Evolutionary conservation across 1,140 invertebrate genomes (phyloP), one percentile per base, ranked within the genome.

Genomic region (Drosophila repletoides): DNA sequence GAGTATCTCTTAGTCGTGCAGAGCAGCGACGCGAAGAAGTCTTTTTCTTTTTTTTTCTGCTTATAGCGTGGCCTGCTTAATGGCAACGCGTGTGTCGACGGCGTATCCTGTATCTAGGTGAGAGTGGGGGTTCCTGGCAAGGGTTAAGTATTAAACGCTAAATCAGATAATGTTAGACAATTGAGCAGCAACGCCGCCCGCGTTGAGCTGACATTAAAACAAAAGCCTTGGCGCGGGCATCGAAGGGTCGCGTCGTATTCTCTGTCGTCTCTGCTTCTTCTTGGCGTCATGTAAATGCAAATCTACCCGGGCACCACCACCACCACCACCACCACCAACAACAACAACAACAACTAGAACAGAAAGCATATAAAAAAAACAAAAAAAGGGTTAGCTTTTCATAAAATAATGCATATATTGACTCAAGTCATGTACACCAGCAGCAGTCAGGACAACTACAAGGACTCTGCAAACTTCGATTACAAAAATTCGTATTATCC

Each of bases 151-250:
- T 86, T 86, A 86, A 86, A 80, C 72, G 80, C 80, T 70, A 86
- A 86, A 86, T 86, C 80, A 86, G 80, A 86, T 86, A 86, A 86
- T 86, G 76, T 86, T 86, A 86, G 81, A 86, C 80, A 86, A 86
- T 86, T 86, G 80, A 79, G 79, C 80, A 84, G 79, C 77, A 63
- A 60, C 68, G 59, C 36, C 71, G 75, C 26, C 69, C 56, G 55
- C 58, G 21, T 52, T 58, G 38, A 45, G 72, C 79, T 79, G 79
- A 73, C 80, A 86, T 75, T 86, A 76, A 86, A 86, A 86, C 80
- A 86, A 86, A 84, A 72, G 80, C 58, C 61, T 49, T 36, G 52
- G 29, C 24, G 49, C 40, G 46, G 36, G 56, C 45, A 46, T 53
- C 48, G 52, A 68, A 61, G 48, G 40, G 29, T 53, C 24, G 21